Conservation (phyloP, 2,888 invertebrate genomes). For the Leptinotarsa rubiginosa region DNA sequence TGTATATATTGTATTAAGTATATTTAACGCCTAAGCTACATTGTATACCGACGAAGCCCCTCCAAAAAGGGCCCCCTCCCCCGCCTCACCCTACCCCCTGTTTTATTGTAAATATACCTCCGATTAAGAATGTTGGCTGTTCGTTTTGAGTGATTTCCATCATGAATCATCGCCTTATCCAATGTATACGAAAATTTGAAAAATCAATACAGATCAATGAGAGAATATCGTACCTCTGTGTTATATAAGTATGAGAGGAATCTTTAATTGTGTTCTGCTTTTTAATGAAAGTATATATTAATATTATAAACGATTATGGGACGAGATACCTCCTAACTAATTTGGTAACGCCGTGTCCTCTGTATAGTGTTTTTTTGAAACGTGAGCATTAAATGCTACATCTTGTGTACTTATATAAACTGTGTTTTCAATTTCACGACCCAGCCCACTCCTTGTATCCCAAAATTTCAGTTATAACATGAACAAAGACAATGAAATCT, state of each 20-base stretch:
- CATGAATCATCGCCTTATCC: slow-evolving; percentile 74
- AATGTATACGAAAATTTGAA: slow-evolving; percentile 74
- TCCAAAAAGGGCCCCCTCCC: slow-evolving; percentile 33
- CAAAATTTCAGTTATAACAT: background rate
- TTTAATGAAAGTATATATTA: slow-evolving; percentile 66
- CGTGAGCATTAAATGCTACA: slow-evolving; percentile 69
- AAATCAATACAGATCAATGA: slow-evolving; percentile 63
- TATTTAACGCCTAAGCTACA: slow-evolving; percentile 55
- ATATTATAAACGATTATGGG: slow-evolving; percentile 65
- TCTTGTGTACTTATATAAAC: slow-evolving; percentile 68
- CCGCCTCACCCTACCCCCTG: slow-evolving; percentile 40
- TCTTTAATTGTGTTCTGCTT: slow-evolving; percentile 68
- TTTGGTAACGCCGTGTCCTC: slow-evolving; percentile 68
- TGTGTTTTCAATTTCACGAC: slow-evolving; percentile 58
- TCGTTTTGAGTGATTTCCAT: slow-evolving; percentile 68
- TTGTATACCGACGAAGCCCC: slow-evolving; percentile 52
- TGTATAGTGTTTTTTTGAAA: slow-evolving; percentile 69
- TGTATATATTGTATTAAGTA: slow-evolving; percentile 59
- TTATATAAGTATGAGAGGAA: slow-evolving; percentile 65
- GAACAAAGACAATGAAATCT: no score
- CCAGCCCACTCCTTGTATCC: slow-evolving; percentile 22
- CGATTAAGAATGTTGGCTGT: slow-evolving; percentile 67
- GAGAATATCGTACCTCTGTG: slow-evolving; percentile 67
- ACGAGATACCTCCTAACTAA: slow-evolving; percentile 67
- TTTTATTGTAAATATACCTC: slow-evolving; percentile 63